Conservation (phyloP, 2,888 invertebrate genomes). For the Cephus nigrinus region DNA sequence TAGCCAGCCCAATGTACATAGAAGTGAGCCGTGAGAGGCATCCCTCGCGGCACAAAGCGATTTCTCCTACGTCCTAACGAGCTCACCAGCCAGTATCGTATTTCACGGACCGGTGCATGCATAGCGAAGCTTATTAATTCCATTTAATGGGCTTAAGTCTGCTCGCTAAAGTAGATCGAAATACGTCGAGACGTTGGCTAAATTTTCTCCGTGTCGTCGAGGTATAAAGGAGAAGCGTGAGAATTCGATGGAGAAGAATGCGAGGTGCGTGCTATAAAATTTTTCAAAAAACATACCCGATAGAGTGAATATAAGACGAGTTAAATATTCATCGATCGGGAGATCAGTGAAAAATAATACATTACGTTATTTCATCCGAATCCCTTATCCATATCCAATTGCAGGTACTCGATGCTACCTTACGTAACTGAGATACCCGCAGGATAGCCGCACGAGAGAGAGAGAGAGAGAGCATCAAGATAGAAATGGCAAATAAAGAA, state of each 20-base stretch:
- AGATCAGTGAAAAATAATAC: background rate
- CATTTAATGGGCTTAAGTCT: constrained; percentile 59
- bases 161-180: constrained; percentile 49
- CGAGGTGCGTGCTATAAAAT: constrained; percentile 2
- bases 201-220: background rate
- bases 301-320: background rate
- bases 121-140: constrained; percentile 63
- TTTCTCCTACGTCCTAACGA: constrained; percentile 47
- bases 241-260: constrained; percentile 16
- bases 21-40: constrained; percentile 45
- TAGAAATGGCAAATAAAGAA: background rate
- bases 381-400: too few species aligned
- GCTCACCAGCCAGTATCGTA: constrained; percentile 55
- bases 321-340: too few species aligned
- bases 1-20: background rate
- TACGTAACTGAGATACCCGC: too few species aligned
- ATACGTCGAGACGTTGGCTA: background rate
- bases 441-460: too few species aligned
- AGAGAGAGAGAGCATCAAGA: background rate
- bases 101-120: constrained; percentile 60
- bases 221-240: background rate
- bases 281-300: background rate
- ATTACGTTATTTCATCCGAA: background rate
- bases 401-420: too few species aligned
- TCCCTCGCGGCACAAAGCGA: constrained; percentile 48